Evolutionary conservation across 2,797 vertebrate species (phyloP).

Genomic region (Falco biarmicus): DNA sequence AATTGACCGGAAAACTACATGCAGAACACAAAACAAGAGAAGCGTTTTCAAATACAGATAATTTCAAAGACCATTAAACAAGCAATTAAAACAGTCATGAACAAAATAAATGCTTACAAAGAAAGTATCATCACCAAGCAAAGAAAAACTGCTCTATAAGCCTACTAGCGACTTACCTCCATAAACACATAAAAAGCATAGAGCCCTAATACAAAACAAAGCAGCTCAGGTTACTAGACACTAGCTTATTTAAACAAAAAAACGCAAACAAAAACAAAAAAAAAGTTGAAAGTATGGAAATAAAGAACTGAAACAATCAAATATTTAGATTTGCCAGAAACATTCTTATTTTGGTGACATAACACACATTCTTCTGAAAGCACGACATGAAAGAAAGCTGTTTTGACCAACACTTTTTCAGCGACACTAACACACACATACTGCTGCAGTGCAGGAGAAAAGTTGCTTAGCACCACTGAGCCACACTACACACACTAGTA

Average conservation of each 20-base stretch:
- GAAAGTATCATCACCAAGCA: not conserved
- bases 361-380: not conserved
- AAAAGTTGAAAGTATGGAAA: not conserved
- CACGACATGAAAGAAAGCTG: not conserved
- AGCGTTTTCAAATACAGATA: not conserved
- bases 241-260: not conserved
- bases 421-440: not conserved
- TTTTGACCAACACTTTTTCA: not conserved
- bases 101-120: not conserved
- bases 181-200: not conserved
- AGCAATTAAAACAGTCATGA: not conserved
- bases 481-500: not conserved
- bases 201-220: not conserved
- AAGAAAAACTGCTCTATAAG: not conserved
- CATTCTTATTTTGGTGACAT: not conserved
- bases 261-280: not conserved
- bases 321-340: not conserved
- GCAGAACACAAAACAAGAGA: not conserved
- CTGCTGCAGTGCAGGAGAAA: not conserved
- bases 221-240: not conserved
- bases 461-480: not conserved
- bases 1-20: not conserved
- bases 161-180: not conserved
- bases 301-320: not conserved
- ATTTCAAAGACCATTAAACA: not conserved